Evolutionary conservation across 2,888 invertebrate genomes (phyloP), one percentile per base, ranked within the genome.

Genomic region (Pachymerium ferrugineum): DNA sequence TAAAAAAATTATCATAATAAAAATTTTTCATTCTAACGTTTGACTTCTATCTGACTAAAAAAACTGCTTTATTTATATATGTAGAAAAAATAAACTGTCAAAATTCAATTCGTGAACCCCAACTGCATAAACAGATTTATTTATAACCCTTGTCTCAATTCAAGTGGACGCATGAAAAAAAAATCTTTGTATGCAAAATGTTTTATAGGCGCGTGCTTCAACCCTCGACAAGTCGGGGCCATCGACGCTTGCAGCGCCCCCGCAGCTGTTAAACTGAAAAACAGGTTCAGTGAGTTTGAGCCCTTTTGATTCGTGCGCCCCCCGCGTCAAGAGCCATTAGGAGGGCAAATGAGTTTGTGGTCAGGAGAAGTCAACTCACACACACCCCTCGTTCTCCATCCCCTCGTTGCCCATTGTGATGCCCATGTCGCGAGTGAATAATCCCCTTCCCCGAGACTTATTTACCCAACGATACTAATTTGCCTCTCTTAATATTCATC

Each of bases 231-330:
- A 16, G 22, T 47, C 47, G 47, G 47, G 47, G 47, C 22, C 47
- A 22, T 47, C 47, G 47, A 47, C 47, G 47, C 47, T 16, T 19
- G n/a, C n/a, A 47, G 47, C 47, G 47, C 47, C 47, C 47, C 47
- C 47, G 47, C 47, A 47, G 47, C 47, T 47, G 47, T 47, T 47
- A 47, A 47, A 47, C 47, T 47, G 47, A 47, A 47, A 47, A 47
- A 47, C 47, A 47, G 47, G 47, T 47, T 47, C 47, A 47, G 47
- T 47, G 47, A 47, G 47, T 47, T 47, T 47, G 47, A 47, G 47
- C 47, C 47, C 47, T 47, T 47, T 47, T 47, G 47, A 47, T 47
- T 47, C 47, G 47, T 19, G 47, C 47, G 47, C 47, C 47, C 47
- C 47, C 47, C 47, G 47, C 47, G 47, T 47, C 19, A 47, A 47